Conservation (phyloP, 2,113 vertebrate genomes). For the Pungitius pungitius region DNA sequence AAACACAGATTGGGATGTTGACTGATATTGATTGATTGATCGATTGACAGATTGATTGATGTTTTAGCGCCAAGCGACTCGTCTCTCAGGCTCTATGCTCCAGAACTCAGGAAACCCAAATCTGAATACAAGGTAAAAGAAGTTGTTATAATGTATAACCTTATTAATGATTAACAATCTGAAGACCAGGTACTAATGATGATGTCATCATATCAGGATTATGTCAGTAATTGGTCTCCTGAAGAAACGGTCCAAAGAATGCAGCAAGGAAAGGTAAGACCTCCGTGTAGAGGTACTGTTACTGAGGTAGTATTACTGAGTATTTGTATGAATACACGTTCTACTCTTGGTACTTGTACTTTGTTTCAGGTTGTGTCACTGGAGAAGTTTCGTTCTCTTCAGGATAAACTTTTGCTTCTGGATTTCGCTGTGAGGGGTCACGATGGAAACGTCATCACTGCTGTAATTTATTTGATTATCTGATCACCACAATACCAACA, state of each 20-base stretch:
- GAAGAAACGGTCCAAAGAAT: conserved; percentile 88
- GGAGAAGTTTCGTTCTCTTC: conserved; percentile 92
- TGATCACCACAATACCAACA: no score
- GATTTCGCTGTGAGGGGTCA: conserved; percentile 87
- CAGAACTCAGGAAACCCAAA: conserved; percentile 89
- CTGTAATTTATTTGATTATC: conserved; percentile 59
- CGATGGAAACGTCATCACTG: conserved; percentile 95
- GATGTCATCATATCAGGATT: conserved; percentile 82
- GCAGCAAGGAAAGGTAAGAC: conserved; percentile 89
- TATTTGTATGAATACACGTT: not conserved
- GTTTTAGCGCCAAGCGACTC: conserved; percentile 82
- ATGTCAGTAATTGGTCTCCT: conserved; percentile 87
- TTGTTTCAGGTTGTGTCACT: conserved; percentile 72
- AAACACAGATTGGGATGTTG: not conserved
- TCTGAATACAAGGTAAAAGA: conserved; percentile 88
- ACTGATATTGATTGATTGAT: not conserved
- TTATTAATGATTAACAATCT: not conserved
- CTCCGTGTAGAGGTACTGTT: not conserved
- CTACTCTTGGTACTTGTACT: not conserved
- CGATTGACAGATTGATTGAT: not conserved
- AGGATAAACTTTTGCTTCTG: conserved; percentile 91
- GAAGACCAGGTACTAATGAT: not conserved
- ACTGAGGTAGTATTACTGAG: not conserved
- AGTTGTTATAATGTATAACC: not conserved
- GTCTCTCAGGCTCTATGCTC: conserved; percentile 83